Percentiles rank a stretch among this genome's conserved stretches.
Evolutionary conservation across 2,797 vertebrate species (phyloP).

Genomic region (Eptatretus atami): DNA sequence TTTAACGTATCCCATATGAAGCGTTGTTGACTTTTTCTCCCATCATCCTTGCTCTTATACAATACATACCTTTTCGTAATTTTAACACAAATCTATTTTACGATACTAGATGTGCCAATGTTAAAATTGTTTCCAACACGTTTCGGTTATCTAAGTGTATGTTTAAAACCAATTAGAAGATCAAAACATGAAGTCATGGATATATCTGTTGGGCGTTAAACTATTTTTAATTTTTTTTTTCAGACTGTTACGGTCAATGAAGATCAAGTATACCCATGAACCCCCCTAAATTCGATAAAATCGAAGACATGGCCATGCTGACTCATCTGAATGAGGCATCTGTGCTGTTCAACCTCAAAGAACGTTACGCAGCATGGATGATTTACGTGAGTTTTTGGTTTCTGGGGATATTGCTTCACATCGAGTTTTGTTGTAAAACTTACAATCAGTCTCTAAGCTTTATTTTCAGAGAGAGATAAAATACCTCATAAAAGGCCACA

Average conservation of each 20-base stretch:
- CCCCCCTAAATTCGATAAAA: slow-evolving; percentile 56
- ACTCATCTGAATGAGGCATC: slow-evolving; percentile 52
- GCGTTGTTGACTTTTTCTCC: no score
- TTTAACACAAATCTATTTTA: no score
- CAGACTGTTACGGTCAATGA: slow-evolving; percentile 33
- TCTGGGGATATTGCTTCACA: no score
- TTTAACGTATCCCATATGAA: no score
- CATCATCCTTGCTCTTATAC: no score
- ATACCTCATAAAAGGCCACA: no score
- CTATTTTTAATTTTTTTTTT: slow-evolving; percentile 7
- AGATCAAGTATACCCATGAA: slow-evolving; percentile 30
- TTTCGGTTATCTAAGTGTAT: no score
- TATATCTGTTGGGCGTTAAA: neutral
- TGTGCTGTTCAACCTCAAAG: slow-evolving; percentile 58
- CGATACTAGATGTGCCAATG: no score
- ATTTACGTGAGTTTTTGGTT: slow-evolving; percentile 24
- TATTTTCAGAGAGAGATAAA: no score
- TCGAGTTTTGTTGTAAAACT: no score
- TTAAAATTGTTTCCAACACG: no score
- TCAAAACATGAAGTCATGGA: neutral
- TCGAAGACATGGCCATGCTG: slow-evolving; percentile 68
- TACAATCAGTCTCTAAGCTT: neutral
- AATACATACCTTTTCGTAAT: no score
- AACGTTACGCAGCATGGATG: slow-evolving; percentile 59
- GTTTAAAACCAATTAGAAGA: neutral